Conservation (phyloP, 2,113 vertebrate species). For the Nestor notabilis region DNA sequence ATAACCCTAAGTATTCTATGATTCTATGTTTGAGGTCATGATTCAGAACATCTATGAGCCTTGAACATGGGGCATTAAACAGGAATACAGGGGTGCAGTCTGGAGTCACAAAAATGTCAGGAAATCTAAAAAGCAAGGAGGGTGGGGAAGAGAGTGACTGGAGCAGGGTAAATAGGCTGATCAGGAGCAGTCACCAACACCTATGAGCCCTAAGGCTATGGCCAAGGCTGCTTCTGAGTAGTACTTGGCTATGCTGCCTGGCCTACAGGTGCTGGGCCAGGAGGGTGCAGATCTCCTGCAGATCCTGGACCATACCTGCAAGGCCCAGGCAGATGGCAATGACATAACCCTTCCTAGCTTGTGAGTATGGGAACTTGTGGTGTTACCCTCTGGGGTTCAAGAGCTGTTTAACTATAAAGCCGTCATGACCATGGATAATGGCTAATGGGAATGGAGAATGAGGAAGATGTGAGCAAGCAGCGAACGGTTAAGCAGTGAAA, state of each 20-base stretch:
- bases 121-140: background rate
- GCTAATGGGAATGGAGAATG: background rate
- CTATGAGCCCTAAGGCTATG: rapidly evolving
- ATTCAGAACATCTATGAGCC: background rate
- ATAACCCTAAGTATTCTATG: background rate
- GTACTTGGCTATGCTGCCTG: background rate
- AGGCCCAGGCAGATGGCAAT: background rate
- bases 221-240: background rate
- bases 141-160: background rate
- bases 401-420: background rate
- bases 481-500: background rate
- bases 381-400: background rate
- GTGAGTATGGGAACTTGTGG: background rate
- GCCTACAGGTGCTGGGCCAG: background rate
- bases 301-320: background rate
- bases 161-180: background rate
- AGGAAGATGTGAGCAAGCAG: background rate
- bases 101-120: background rate
- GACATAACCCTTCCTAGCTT: background rate
- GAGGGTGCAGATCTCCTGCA: background rate
- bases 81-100: background rate
- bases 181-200: background rate
- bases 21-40: background rate
- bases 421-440: background rate
- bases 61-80: background rate